phyloP scores from a whole-genome alignment of 2,797 vertebrate species.

The Pristis pectinata region DNA sequence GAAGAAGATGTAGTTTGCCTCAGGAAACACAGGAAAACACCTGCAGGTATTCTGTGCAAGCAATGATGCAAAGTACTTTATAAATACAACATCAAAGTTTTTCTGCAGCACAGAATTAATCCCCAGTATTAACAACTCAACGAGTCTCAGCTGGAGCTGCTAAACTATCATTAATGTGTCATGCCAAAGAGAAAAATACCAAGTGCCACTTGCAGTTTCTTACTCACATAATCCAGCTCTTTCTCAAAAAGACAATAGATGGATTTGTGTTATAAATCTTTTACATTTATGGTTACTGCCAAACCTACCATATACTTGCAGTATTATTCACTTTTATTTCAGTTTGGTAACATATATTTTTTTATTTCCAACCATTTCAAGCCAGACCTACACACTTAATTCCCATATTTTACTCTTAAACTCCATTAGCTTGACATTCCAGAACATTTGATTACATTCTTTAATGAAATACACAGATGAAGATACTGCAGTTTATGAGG shows the following conservation, averaged over 20 bases:
- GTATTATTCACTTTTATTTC: background rate
- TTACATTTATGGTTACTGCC: background rate
- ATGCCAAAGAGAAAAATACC: background rate
- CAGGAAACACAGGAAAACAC: background rate
- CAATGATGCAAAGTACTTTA: background rate
- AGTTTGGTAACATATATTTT: background rate
- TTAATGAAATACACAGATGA: background rate
- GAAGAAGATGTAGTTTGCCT: background rate
- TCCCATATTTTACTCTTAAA: background rate
- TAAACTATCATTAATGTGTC: conserved; percentile 29
- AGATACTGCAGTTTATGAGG: background rate
- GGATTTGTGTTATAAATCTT: background rate
- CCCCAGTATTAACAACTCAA: conserved; percentile 10
- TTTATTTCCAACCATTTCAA: background rate
- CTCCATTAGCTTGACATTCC: background rate
- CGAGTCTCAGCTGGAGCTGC: background rate
- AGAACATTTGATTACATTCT: background rate
- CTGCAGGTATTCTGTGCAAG: background rate
- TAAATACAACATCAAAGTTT: background rate
- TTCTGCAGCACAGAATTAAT: background rate
- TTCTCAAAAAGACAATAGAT: background rate
- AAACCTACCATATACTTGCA: background rate
- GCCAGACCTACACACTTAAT: background rate
- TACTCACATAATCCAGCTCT: background rate
- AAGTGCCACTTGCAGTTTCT: background rate